Evolutionary conservation across 2,888 invertebrate genomes (phyloP).

Genomic region (Ichneumon xanthorius): DNA sequence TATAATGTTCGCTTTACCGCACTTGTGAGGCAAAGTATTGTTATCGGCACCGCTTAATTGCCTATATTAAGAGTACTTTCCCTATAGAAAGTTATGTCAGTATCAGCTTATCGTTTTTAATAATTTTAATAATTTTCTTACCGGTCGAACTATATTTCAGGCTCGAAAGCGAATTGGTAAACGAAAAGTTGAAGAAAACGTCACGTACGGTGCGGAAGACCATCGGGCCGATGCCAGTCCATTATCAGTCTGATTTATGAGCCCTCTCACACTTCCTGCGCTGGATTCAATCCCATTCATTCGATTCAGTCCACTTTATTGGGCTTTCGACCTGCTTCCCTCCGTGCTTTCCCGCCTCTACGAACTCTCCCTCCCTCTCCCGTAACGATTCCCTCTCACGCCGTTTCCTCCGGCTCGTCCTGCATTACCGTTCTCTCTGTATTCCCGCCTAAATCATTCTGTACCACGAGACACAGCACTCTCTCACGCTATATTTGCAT

Average conservation of each 20-base stretch:
- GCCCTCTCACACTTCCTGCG: slow-evolving; percentile 37
- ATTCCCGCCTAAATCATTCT: slow-evolving; percentile 47
- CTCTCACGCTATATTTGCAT: slow-evolving; percentile 51
- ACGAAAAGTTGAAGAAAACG: background rate
- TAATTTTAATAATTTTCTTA: background rate
- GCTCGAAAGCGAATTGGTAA: background rate
- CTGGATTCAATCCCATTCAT: slow-evolving; percentile 46
- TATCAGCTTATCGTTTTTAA: background rate
- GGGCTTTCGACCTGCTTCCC: slow-evolving; percentile 30
- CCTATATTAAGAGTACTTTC: background rate
- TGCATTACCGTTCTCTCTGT: slow-evolving; percentile 21
- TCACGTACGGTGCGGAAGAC: slow-evolving; percentile 15
- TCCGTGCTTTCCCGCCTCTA: background rate
- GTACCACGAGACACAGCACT: slow-evolving; percentile 20
- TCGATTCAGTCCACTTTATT: slow-evolving; percentile 51
- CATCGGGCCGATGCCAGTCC: background rate
- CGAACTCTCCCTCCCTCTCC: slow-evolving; percentile 21
- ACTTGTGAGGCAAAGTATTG: too few relatives aligned
- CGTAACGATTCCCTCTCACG: slow-evolving; percentile 43
- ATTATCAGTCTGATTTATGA: slow-evolving; percentile 40
- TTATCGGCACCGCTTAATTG: background rate
- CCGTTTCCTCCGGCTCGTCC: slow-evolving; percentile 22
- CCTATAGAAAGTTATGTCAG: background rate
- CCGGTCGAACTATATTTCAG: background rate
- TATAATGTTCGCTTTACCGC: too few relatives aligned